Conservation (phyloP, 2,888 invertebrate species). For the Polyploca ridens region DNA sequence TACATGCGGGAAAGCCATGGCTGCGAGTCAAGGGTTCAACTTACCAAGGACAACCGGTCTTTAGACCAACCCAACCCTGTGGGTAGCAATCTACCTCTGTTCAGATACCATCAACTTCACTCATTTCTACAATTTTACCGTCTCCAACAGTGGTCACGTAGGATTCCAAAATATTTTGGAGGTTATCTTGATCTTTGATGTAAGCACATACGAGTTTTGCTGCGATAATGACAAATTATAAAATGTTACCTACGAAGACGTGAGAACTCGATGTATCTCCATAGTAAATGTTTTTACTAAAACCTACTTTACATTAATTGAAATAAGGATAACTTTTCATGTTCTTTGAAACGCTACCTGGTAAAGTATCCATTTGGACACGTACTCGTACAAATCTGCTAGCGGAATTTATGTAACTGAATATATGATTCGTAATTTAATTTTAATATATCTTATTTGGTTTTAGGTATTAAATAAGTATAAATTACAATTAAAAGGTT, state of each 20-base stretch:
- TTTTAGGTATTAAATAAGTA: too few relatives aligned
- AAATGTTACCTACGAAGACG: constrained; percentile 8
- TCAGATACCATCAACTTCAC: constrained; percentile 44
- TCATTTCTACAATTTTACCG: constrained; percentile 32
- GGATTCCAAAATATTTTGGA: constrained; percentile 37
- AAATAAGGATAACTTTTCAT: constrained; percentile 9
- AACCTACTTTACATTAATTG: background rate
- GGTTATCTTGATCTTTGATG: constrained; percentile 37
- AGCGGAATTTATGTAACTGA: too few relatives aligned
- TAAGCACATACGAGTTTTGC: constrained; percentile 21
- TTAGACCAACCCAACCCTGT: constrained; percentile 30
- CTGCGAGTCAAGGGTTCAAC: constrained; percentile 48
- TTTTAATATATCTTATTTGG: too few relatives aligned
- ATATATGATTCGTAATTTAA: too few relatives aligned
- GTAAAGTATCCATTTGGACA: background rate
- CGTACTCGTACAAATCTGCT: too few relatives aligned
- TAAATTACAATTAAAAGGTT: too few relatives aligned
- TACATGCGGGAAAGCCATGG: constrained; percentile 44
- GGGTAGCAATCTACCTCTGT: constrained; percentile 32
- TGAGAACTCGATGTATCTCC: constrained; percentile 7
- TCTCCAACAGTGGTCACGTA: constrained; percentile 42
- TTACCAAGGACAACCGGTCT: constrained; percentile 67
- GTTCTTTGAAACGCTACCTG: background rate
- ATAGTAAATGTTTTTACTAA: constrained; percentile 8
- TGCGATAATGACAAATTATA: constrained; percentile 23